Conservation (phyloP, 1,140 invertebrate genomes). For the Panonychus citri region DNA sequence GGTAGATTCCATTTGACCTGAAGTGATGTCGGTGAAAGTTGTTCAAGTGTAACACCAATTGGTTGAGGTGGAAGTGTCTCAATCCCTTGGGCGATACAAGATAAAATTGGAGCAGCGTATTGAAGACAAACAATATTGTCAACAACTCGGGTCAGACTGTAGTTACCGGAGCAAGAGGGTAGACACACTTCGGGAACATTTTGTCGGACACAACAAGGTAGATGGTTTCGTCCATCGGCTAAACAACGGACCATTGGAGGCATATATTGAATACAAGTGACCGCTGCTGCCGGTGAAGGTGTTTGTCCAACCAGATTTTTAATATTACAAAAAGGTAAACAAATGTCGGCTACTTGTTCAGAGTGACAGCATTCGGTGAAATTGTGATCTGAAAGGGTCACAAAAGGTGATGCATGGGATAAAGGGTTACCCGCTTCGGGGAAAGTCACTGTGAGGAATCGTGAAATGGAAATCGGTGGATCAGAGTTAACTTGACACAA, state of each 20-base stretch:
- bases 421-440: background rate
- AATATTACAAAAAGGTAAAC: conserved; percentile 55
- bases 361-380: conserved; percentile 36
- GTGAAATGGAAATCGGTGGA: conserved; percentile 44
- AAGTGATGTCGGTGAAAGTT: conserved; percentile 14
- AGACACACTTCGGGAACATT: conserved; percentile 55
- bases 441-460: conserved; percentile 33
- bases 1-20: background rate
- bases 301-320: conserved; percentile 46
- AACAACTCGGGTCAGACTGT: conserved; percentile 50
- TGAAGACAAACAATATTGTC: conserved; percentile 55
- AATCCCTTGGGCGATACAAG: conserved; percentile 26
- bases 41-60: conserved; percentile 38
- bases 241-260: conserved; percentile 43
- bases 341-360: conserved; percentile 37
- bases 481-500: conserved; percentile 58
- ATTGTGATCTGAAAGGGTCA: background rate
- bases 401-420: background rate
- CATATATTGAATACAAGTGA: conserved; percentile 41
- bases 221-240: conserved; percentile 51
- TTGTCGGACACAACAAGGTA: conserved; percentile 55
- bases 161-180: conserved; percentile 44
- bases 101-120: conserved; percentile 51
- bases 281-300: conserved; percentile 36
- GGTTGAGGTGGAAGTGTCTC: conserved; percentile 36